Conservation (phyloP, 2,797 vertebrate species). For the Phoeniculus purpureus region DNA sequence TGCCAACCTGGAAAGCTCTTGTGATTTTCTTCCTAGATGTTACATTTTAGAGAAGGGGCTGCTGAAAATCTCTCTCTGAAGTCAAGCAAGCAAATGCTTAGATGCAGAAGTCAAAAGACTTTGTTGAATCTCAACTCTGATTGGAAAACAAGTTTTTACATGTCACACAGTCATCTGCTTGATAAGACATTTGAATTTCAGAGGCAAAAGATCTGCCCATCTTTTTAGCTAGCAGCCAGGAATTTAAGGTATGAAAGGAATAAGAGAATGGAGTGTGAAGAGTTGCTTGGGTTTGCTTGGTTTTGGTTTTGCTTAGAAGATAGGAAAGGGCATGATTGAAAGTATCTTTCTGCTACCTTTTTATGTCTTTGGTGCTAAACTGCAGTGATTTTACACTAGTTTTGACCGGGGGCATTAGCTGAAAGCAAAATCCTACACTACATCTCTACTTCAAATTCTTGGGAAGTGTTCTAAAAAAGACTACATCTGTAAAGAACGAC, state of each 20-base stretch:
- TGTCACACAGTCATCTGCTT: not conserved
- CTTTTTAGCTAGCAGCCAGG: not conserved
- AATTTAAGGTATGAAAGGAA: not conserved
- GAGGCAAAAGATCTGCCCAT: not conserved
- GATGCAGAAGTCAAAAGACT: not conserved
- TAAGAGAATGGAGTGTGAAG: not conserved
- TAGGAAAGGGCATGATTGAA: not conserved
- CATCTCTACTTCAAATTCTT: not conserved
- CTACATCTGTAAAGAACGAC: not conserved
- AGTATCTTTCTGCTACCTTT: not conserved
- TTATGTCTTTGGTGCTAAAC: not conserved
- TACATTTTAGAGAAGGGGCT: not conserved
- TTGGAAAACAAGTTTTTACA: not conserved
- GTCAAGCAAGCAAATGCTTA: not conserved
- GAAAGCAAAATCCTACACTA: not conserved
- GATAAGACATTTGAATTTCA: not conserved
- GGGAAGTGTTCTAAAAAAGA: not conserved
- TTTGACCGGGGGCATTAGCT: not conserved
- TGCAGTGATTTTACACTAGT: not conserved
- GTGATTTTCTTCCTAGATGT: accelerated
- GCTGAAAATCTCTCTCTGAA: not conserved
- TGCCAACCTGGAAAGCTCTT: not conserved
- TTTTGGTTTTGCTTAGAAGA: not conserved
- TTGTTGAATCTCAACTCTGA: not conserved
- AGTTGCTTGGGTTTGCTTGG: not conserved